Base-by-base conservation (phyloP, 1,140 invertebrate species). In the Paramacrobiotus metropolitanus region DNA sequence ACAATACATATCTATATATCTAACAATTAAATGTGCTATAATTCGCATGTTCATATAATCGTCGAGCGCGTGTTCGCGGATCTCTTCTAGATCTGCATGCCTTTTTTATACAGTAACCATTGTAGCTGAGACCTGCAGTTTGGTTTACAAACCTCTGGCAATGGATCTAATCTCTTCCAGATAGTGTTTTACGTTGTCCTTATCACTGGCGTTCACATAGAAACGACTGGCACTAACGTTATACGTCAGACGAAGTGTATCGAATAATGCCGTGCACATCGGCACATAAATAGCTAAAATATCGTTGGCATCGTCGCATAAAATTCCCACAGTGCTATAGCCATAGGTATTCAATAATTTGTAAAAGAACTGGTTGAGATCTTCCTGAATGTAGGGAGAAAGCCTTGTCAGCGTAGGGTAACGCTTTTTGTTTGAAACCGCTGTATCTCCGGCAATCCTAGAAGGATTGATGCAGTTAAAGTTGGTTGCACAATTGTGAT, bases 291-390 rank as follows among this genome's bases (percentile, higher is more conserved):
- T 55, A 4, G 15, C 15, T 24, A 55, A 28, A 24, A 55, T 4
- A 28, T 55, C 48, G 48, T 55, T 55, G 15, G 48, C 48, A 24
- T 55, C 48, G 48, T 55, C 48, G 48, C 48, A 55, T 15, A 55
- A 24, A 28, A 55, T 55, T 9, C 48, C 48, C 15, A 55, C 48
- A 15, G 48, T 55, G 24, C 15, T 20, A 4, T 28, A 55, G 15
- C 4, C 9, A 24, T 20, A 55, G 15, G 15, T 15, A 24, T 55
- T 55, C 15, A 55, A 24, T 15, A 55, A 9, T 4, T 55, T 55
- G 48, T 20, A 55, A 15, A 55, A 9, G 48, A 55, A 15, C 48
- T 20, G 15, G 24, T 55, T 55, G 48, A 55, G 48, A 24, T 55
- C 48, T 24, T 55, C 48, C 24, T 55, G 48, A 24, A 55, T 55